phyloP scores from a whole-genome alignment of 2,888 invertebrate genomes.

The Ditula angustiorana region DNA sequence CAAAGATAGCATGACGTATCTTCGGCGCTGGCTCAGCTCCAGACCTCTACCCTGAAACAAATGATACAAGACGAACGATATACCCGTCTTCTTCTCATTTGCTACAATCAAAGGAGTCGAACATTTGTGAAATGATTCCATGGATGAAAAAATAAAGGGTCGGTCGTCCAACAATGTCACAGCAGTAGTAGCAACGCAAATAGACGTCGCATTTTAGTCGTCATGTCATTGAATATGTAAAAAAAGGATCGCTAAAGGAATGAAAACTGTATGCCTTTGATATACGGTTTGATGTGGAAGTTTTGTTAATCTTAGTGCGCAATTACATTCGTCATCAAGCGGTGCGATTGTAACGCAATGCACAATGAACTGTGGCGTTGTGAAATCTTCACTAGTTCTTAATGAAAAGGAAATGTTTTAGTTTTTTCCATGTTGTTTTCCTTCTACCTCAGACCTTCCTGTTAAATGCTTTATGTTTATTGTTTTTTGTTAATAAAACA shows the following conservation, averaged over 20 bases:
- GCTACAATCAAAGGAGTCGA: neutral
- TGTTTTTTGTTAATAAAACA: too few species aligned
- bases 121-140: neutral
- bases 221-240: constrained; percentile 53
- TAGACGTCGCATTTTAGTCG: constrained; percentile 56
- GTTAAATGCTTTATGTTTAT: too few species aligned
- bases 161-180: constrained; percentile 56
- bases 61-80: constrained; percentile 14
- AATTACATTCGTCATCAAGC: constrained; percentile 23
- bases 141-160: constrained; percentile 41
- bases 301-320: constrained; percentile 13
- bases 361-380: constrained; percentile 27
- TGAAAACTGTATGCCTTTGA: constrained; percentile 12
- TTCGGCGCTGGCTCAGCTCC: constrained; percentile 32
- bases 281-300: constrained; percentile 12
- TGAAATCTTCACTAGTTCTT: neutral
- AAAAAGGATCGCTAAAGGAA: neutral
- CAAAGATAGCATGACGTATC: constrained; percentile 40
- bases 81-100: constrained; percentile 21
- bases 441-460: neutral
- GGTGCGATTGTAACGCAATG: constrained; percentile 6
- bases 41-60: constrained; percentile 27
- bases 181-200: constrained; percentile 61
- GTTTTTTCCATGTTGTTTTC: neutral
- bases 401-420: constrained; percentile 14